Conservation (phyloP, 2,797 vertebrate genomes). For the Odontamblyopus lacepedii region DNA sequence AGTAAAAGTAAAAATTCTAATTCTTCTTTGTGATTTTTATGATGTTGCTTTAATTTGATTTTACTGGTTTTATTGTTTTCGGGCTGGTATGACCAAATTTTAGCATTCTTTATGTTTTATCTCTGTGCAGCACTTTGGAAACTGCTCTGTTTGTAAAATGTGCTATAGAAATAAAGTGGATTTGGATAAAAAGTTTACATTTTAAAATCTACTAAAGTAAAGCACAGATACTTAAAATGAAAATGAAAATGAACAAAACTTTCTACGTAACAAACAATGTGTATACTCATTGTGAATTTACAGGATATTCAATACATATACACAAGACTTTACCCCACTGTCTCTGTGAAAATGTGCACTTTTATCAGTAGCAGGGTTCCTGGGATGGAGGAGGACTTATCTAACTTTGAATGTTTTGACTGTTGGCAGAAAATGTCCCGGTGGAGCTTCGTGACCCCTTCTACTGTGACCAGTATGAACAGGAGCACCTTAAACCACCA, state of each 20-base stretch:
- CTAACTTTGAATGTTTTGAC: constrained; percentile 40
- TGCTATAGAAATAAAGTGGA: too few relatives aligned
- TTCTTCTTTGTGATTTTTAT: too few relatives aligned
- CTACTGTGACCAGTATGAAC: constrained; percentile 94
- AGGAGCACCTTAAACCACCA: constrained; percentile 93
- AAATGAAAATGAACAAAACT: background rate
- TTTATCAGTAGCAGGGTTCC: constrained; percentile 6
- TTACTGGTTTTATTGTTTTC: too few relatives aligned
- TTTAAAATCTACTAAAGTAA: too few relatives aligned
- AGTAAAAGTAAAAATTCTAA: too few relatives aligned
- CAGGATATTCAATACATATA: background rate
- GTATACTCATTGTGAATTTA: background rate
- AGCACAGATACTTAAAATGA: too few relatives aligned
- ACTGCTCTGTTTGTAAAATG: too few relatives aligned
- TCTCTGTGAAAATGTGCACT: constrained; percentile 3
- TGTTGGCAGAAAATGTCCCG: constrained; percentile 84
- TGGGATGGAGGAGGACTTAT: constrained; percentile 12
- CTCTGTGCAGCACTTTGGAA: too few relatives aligned
- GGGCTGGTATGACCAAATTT: too few relatives aligned
- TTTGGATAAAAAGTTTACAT: too few relatives aligned
- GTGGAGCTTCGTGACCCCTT: constrained; percentile 90
- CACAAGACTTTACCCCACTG: background rate
- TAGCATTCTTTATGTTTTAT: too few relatives aligned
- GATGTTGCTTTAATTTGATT: too few relatives aligned
- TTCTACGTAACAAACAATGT: background rate